phyloP scores from a whole-genome alignment of 2,113 vertebrate species.

The Melospiza georgiana region DNA sequence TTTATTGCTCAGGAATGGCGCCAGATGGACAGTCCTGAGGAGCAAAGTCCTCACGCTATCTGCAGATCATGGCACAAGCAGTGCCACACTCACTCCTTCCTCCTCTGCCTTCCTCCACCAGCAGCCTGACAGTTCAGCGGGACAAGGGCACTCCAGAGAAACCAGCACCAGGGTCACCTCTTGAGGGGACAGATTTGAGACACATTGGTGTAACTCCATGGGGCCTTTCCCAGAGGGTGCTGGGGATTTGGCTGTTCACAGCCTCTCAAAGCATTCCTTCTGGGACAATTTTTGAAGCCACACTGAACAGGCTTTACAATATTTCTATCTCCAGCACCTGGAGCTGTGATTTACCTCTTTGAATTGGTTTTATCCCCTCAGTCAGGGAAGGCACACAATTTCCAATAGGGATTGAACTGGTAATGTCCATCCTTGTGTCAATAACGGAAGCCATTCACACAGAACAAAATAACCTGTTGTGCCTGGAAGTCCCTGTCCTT shows the following conservation, averaged over 20 bases:
- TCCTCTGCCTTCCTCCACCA: background rate
- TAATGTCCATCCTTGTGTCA: background rate
- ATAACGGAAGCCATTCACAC: background rate
- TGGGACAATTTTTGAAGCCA: background rate
- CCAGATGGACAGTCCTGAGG: conserved; percentile 52
- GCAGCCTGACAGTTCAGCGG: background rate
- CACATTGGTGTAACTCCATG: rapidly evolving
- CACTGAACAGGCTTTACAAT: background rate
- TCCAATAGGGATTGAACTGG: background rate
- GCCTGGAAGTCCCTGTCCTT: background rate
- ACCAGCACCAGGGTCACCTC: background rate
- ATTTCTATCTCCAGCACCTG: background rate
- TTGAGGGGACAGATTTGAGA: background rate
- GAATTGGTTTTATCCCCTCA: background rate
- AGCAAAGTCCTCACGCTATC: conserved; percentile 33
- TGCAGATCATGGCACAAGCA: background rate
- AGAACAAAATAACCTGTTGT: background rate
- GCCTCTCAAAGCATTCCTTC: background rate
- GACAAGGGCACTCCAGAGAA: background rate
- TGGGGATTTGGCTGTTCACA: background rate
- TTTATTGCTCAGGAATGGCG: conserved; percentile 45
- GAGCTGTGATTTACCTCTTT: background rate
- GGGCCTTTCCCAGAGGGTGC: background rate
- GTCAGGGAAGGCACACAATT: background rate
- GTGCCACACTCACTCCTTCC: background rate